Percentiles rank a stretch among this genome's conserved stretches.
These are phyloP conservation scores for Panthera tigris DNA, from an alignment of 2,113 vertebrate species.

Conservation along the genomic window DNA sequence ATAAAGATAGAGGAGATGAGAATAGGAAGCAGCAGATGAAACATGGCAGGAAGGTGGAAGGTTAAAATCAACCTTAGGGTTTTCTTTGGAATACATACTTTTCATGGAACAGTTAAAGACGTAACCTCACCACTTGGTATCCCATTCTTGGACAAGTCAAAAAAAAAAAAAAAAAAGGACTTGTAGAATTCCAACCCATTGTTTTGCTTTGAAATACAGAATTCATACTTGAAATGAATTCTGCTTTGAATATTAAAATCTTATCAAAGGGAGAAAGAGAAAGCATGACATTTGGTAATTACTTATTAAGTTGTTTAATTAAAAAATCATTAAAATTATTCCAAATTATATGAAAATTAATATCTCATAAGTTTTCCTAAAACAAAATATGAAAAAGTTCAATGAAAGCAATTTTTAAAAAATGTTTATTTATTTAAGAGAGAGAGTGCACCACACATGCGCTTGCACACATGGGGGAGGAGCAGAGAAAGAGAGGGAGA, in stretches of 20 bases:
- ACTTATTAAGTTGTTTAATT: not conserved
- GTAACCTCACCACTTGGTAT: not conserved
- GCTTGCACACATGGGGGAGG: no score
- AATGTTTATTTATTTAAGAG: no score
- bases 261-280: not conserved
- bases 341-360: not conserved
- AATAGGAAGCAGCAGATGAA: not conserved
- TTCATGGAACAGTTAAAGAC: not conserved
- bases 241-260: slow-evolving; percentile 11
- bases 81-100: not conserved
- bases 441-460: no score
- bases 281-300: slow-evolving; percentile 3
- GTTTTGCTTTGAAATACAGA: not conserved
- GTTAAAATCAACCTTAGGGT: not conserved
- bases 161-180: not conserved
- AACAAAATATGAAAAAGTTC: not conserved
- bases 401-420: not conserved
- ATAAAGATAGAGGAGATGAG: not conserved
- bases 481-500: no score
- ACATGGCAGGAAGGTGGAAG: not conserved
- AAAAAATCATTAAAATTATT: not conserved
- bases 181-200: not conserved
- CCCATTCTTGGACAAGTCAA: not conserved
- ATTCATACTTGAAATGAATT: not conserved
- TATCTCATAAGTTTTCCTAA: not conserved